Percentiles rank a stretch among this genome's conserved stretches.
phyloP scores from a whole-genome alignment of 2,797 vertebrate species.

The Mormyrus proboscirostris region DNA sequence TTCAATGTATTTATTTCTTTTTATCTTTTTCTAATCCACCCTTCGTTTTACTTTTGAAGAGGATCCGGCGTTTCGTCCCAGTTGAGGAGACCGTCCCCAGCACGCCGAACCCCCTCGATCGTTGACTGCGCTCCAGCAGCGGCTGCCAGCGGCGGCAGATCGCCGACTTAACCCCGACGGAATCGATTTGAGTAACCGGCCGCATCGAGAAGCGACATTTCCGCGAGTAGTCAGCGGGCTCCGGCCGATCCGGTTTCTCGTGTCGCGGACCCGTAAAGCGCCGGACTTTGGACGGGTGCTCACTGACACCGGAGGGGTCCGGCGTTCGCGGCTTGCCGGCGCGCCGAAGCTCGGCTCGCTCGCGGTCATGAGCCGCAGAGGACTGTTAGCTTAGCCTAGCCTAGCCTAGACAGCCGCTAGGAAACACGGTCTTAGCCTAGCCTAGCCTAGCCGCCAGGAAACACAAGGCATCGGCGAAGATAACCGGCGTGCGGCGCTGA shows the following conservation, averaged over 20 bases:
- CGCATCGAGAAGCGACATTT: not conserved
- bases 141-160: not conserved
- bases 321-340: not conserved
- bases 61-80: not conserved
- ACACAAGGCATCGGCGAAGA: not conserved
- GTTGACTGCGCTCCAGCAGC: not conserved
- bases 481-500: not conserved
- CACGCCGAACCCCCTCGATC: not conserved
- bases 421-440: not conserved
- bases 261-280: not conserved
- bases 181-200: not conserved
- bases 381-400: slow-evolving; percentile 6
- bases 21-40: not conserved
- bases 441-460: not conserved
- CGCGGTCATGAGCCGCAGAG: not conserved
- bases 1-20: not conserved
- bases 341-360: not conserved
- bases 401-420: not conserved
- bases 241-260: not conserved
- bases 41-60: not conserved
- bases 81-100: not conserved
- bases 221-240: not conserved
- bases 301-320: not conserved
- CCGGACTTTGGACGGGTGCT: not conserved
- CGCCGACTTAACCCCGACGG: not conserved